Percentiles rank a stretch among this genome's conserved stretches.
These are phyloP conservation scores for Gila orcuttii DNA, from an alignment of 2,113 vertebrate species.

Conservation along the genomic window DNA sequence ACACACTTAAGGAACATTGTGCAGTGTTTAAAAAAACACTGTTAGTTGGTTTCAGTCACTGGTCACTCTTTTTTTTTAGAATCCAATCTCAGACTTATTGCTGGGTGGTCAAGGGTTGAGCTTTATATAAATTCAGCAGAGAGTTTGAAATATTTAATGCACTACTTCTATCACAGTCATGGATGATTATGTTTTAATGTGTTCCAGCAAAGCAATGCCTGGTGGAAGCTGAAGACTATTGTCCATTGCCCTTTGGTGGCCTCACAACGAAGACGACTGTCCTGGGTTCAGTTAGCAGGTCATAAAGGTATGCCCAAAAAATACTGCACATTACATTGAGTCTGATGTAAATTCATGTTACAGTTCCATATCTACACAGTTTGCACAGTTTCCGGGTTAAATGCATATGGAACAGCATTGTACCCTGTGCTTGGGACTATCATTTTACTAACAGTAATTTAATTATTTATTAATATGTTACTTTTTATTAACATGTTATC, in stretches of 20 bases:
- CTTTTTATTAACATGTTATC: background rate
- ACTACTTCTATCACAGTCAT: background rate
- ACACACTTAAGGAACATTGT: slow-evolving; percentile 26
- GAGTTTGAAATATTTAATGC: background rate
- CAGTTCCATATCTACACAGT: slow-evolving; percentile 6
- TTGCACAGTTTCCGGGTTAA: background rate
- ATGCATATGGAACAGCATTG: background rate
- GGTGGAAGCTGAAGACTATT: slow-evolving; percentile 94
- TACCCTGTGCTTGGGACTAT: background rate
- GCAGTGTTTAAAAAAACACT: slow-evolving; percentile 25
- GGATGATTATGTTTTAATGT: slow-evolving; percentile 50
- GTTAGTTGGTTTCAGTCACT: background rate
- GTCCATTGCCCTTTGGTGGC: slow-evolving; percentile 89
- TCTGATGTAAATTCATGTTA: background rate
- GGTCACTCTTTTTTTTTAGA: background rate
- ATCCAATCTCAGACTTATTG: background rate
- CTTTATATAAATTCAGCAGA: background rate
- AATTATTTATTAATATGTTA: too few species aligned
- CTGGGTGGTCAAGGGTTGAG: background rate
- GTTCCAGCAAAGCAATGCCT: slow-evolving; percentile 81
- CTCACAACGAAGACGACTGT: slow-evolving; percentile 86
- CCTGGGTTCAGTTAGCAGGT: slow-evolving; percentile 95
- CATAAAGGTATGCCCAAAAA: slow-evolving; percentile 84
- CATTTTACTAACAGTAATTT: too few species aligned
- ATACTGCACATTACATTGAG: background rate